These are phyloP conservation scores for Tipula lateralis DNA, from an alignment of 2,888 invertebrate genomes.

Conservation along the genomic window DNA sequence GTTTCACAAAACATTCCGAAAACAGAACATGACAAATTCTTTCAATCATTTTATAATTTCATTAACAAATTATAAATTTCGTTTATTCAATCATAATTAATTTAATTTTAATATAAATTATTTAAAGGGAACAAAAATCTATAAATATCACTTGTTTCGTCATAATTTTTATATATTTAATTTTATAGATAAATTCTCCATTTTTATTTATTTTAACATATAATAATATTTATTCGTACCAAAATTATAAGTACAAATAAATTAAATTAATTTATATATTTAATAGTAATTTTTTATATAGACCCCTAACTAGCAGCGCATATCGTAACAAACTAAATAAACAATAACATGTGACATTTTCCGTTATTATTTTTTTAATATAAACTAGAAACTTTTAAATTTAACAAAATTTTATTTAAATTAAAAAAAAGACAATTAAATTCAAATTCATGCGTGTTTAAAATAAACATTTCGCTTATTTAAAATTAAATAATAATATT, in stretches of 20 bases:
- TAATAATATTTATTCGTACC: not conserved
- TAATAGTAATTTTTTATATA: not conserved
- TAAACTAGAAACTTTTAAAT: not conserved
- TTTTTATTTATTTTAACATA: not conserved
- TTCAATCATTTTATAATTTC: not conserved
- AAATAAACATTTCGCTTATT: not conserved
- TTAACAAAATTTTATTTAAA: not conserved
- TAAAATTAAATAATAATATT: not conserved
- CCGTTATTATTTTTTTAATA: too few relatives aligned
- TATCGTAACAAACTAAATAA: not conserved
- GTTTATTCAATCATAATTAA: not conserved
- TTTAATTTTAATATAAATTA: not conserved
- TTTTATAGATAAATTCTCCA: not conserved
- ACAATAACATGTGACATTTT: not conserved
- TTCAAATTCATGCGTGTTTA: not conserved
- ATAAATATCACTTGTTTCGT: constrained; percentile 24
- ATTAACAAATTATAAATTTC: not conserved
- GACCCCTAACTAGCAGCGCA: not conserved
- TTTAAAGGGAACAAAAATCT: not conserved
- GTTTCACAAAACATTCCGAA: too few relatives aligned
- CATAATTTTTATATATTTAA: not conserved
- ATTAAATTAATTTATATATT: not conserved
- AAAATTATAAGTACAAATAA: not conserved
- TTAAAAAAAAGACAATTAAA: not conserved
- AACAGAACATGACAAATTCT: too few relatives aligned